Conservation (phyloP, 2,888 invertebrate species). For the Linnaemya tessellans region DNA sequence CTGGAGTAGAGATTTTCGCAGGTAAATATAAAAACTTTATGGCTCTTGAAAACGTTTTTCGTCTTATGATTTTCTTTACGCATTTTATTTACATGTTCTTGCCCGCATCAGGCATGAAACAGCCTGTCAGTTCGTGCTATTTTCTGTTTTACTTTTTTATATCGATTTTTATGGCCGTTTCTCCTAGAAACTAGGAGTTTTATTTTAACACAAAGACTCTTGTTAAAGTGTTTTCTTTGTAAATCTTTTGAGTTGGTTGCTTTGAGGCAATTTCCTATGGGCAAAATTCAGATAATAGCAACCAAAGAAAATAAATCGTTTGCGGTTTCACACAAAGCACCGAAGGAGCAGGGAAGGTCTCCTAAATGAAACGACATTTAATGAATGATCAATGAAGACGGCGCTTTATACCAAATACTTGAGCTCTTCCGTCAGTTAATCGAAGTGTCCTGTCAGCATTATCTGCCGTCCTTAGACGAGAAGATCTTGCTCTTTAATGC, state of each 20-base stretch:
- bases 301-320: constrained; percentile 2
- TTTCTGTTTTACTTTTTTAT: neutral
- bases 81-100: constrained; percentile 1
- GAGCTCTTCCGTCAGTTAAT: too few relatives aligned
- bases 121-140: too few relatives aligned
- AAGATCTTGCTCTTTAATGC: too few relatives aligned
- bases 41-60: neutral
- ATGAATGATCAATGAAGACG: neutral
- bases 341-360: neutral
- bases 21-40: constrained; percentile 84
- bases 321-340: constrained; percentile 13
- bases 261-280: neutral
- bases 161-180: constrained; percentile 27
- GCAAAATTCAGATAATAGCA: constrained; percentile 33
- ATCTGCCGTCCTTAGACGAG: neutral
- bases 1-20: constrained; percentile 97
- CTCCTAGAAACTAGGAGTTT: constrained; percentile 5
- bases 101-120: neutral
- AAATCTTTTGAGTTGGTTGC: neutral
- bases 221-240: neutral
- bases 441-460: neutral
- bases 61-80: neutral
- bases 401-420: too few relatives aligned
- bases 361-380: neutral
- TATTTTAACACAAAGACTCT: neutral